phyloP scores from a whole-genome alignment of 35 echinoderm and acorn worm species.

The Antedon bifida region DNA sequence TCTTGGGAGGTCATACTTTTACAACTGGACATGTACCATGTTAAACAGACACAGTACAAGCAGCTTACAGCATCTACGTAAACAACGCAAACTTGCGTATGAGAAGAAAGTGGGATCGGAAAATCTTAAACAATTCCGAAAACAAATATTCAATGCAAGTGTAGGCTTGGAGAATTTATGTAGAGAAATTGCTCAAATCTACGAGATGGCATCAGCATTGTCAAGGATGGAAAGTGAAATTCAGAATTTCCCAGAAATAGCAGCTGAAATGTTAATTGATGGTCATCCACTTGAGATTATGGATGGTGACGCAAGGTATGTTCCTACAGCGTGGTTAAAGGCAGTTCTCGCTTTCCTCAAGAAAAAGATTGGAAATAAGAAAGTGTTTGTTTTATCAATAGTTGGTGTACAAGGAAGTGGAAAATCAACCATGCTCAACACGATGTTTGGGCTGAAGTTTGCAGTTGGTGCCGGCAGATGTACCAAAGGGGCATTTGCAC shows the following conservation, averaged over 20 bases:
- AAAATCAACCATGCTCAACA: conserved; percentile 29
- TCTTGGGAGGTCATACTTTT: too few relatives aligned
- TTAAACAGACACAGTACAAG: not conserved
- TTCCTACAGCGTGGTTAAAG: conserved; percentile 13
- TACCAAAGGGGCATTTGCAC: conserved; percentile 17
- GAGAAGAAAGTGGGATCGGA: not conserved
- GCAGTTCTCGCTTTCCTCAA: conserved; percentile 12
- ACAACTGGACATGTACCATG: not conserved
- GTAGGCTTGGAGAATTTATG: not conserved
- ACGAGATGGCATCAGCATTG: not conserved
- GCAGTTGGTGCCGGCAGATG: conserved; percentile 21
- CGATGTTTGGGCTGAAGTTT: conserved; percentile 26
- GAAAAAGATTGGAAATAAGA: conserved; percentile 2
- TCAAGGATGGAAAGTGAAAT: not conserved
- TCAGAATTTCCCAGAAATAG: conserved; percentile 5
- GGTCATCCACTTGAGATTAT: conserved; percentile 16
- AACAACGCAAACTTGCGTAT: not conserved
- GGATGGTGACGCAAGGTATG: conserved; percentile 20
- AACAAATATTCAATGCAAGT: not conserved
- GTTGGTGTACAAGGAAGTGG: conserved; percentile 10
- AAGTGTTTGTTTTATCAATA: conserved; percentile 15
- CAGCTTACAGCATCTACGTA: not conserved
- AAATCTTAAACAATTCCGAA: not conserved
- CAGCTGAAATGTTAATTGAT: conserved; percentile 10
- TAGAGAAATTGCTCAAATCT: conserved; percentile 4